phyloP scores from a whole-genome alignment of 2,888 invertebrate species.

The Ectemnius cavifrons region DNA sequence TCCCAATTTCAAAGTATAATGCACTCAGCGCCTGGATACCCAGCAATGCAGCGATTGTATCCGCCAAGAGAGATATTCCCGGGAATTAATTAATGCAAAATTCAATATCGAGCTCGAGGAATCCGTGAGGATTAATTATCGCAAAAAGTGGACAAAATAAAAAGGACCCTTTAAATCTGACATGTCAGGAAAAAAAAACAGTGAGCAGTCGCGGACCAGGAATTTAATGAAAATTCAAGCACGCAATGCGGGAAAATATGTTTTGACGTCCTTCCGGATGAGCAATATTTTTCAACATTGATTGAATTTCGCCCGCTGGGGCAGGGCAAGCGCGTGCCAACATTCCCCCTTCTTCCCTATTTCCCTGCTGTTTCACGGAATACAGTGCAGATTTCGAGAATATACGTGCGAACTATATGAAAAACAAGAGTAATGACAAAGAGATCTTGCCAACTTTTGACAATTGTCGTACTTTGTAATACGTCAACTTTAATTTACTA shows the following conservation, averaged over 20 bases:
- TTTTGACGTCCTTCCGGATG: neutral
- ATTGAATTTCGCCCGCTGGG: neutral
- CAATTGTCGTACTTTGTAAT: neutral
- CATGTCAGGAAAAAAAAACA: too few relatives aligned
- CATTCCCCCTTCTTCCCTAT: neutral
- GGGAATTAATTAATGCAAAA: constrained; percentile 3
- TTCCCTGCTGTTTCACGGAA: neutral
- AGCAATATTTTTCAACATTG: neutral
- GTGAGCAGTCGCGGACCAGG: too few relatives aligned
- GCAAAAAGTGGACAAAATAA: neutral
- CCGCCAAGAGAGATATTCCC: neutral
- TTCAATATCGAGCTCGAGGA: neutral
- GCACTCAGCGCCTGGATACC: neutral
- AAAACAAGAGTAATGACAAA: neutral
- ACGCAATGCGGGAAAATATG: neutral
- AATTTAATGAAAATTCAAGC: neutral
- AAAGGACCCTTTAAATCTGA: neutral
- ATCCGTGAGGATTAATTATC: neutral
- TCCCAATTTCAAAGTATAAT: neutral
- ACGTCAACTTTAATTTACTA: too few relatives aligned
- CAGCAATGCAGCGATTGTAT: neutral
- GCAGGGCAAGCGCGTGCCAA: neutral
- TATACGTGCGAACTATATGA: neutral
- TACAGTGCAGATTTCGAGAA: neutral
- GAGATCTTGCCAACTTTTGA: neutral